These are phyloP conservation scores for Mastomys natalensis DNA, from an alignment of 2,113 vertebrate species.

Conservation along the genomic window DNA sequence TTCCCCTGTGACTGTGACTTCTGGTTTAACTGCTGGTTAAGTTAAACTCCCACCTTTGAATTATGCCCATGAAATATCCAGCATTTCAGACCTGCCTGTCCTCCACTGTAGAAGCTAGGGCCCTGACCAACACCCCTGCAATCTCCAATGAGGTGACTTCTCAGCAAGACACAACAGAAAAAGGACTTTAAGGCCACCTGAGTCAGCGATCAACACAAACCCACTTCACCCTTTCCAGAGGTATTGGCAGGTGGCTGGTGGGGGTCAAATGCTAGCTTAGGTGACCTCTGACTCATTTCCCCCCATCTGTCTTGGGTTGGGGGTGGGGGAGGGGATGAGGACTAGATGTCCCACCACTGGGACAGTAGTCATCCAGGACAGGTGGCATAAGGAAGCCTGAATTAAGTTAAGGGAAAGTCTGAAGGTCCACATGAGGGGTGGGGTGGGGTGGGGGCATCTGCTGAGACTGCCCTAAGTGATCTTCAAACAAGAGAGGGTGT, in stretches of 20 bases:
- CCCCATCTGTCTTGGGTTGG: background rate
- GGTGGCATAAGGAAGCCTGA: background rate
- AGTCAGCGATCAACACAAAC: background rate
- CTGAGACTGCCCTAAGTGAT: background rate
- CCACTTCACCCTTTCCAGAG: background rate
- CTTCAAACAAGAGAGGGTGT: slow-evolving; percentile 4
- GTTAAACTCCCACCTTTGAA: background rate
- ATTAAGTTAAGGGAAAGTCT: background rate
- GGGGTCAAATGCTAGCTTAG: background rate
- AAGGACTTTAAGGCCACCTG: background rate
- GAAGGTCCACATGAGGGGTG: slow-evolving; percentile 14
- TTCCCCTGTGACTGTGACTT: background rate
- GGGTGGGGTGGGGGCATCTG: background rate
- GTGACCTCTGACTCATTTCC: background rate
- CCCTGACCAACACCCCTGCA: background rate
- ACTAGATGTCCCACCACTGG: background rate
- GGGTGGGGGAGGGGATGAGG: background rate
- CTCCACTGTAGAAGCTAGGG: background rate
- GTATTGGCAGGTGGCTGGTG: background rate
- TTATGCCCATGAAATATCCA: background rate
- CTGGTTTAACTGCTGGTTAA: background rate
- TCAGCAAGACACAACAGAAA: background rate
- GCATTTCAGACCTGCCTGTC: background rate
- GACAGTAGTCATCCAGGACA: background rate
- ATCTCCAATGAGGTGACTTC: background rate